phyloP scores from a whole-genome alignment of 2,113 vertebrate species.

The Emydocephalus ijimae region DNA sequence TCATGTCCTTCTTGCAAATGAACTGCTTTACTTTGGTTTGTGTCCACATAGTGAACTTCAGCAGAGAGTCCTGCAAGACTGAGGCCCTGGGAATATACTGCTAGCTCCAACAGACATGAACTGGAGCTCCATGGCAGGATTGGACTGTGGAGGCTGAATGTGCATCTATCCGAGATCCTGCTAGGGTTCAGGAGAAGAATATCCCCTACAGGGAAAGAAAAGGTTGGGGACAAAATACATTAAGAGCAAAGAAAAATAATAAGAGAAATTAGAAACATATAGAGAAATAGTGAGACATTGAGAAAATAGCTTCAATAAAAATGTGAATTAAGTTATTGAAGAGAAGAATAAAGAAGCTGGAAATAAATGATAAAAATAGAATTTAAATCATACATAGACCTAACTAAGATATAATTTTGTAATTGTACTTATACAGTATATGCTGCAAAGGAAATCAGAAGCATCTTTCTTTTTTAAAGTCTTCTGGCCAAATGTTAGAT shows the following conservation, averaged over 20 bases:
- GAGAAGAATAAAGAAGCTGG: not conserved
- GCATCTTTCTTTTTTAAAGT: too few species aligned
- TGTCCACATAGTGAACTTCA: conserved; percentile 52
- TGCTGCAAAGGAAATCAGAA: too few species aligned
- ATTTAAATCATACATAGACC: not conserved
- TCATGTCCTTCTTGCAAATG: conserved; percentile 48
- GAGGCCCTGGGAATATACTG: conserved; percentile 49
- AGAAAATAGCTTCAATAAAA: not conserved
- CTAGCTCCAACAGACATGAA: conserved; percentile 62
- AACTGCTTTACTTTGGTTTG: conserved; percentile 47
- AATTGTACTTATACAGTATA: too few species aligned
- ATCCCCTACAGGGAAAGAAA: conserved; percentile 40
- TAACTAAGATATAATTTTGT: too few species aligned
- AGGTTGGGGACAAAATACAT: not conserved
- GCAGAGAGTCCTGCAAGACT: conserved; percentile 53
- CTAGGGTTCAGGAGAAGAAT: conserved; percentile 62
- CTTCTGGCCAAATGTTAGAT: not conserved
- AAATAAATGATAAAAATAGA: not conserved
- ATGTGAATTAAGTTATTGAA: not conserved
- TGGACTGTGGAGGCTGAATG: conserved; percentile 63
- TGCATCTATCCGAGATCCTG: conserved; percentile 49
- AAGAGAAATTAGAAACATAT: not conserved
- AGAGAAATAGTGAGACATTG: not conserved
- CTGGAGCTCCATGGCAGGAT: conserved; percentile 56
- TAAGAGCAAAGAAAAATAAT: not conserved